Percentiles rank a stretch among this genome's conserved stretches.
These are phyloP conservation scores for Aplysina aerophoba DNA, from an alignment of 37 sponge, comb jelly and placozoan species.

Conservation along the genomic window DNA sequence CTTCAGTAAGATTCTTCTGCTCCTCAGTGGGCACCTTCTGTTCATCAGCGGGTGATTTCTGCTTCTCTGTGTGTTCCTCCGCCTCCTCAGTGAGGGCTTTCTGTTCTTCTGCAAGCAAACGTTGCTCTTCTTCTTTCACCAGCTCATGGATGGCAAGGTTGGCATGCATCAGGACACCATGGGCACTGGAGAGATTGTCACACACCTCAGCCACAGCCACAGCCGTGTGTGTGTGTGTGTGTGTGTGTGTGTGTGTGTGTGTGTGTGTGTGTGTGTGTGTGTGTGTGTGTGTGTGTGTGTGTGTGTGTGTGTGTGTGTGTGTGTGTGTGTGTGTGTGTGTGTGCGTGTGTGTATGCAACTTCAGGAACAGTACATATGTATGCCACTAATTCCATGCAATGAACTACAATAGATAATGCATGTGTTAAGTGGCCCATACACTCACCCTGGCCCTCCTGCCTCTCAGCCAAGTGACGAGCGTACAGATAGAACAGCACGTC, in stretches of 20 bases:
- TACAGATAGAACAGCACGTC: slow-evolving; percentile 74
- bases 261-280: background rate
- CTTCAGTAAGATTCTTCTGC: background rate
- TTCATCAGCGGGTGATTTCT: background rate
- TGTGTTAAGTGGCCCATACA: background rate
- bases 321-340: slow-evolving; percentile 4
- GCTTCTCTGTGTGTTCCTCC: background rate
- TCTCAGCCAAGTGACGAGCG: slow-evolving; percentile 48
- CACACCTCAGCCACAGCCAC: slow-evolving; percentile 38
- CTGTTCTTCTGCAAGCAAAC: background rate
- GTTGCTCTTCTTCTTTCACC: slow-evolving; percentile 48
- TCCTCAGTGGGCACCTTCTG: background rate
- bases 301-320: slow-evolving; percentile 18
- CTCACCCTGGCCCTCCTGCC: slow-evolving; percentile 43
- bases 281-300: slow-evolving; percentile 22
- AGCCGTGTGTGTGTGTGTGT: no score
- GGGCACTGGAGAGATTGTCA: slow-evolving; percentile 62
- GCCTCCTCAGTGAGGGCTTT: background rate
- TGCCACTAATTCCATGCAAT: no score
- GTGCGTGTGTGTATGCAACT: background rate
- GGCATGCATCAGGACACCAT: slow-evolving; percentile 54
- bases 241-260: slow-evolving; percentile 14
- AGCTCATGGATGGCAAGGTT: slow-evolving; percentile 70
- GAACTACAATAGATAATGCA: no score
- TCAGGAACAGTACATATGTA: no score